phyloP scores from a whole-genome alignment of 2,797 vertebrate species.

The Sebastes reedi region DNA sequence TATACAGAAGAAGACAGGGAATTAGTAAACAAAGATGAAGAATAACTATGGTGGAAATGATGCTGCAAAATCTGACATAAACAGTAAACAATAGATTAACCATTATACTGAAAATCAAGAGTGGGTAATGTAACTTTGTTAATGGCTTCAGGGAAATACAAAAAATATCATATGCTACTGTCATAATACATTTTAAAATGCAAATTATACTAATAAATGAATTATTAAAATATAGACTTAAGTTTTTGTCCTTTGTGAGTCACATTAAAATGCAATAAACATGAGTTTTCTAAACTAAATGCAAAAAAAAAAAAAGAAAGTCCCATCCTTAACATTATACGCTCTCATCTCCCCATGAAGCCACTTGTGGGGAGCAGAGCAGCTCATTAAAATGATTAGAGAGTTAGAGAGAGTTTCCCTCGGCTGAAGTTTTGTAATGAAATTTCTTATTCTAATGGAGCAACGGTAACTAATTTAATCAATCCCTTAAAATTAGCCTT shows the following conservation, averaged over 20 bases:
- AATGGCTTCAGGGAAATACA: not conserved
- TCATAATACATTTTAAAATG: not conserved
- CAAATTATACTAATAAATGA: conserved; percentile 13
- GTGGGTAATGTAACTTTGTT: not conserved
- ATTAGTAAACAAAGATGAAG: too few relatives aligned
- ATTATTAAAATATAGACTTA: conserved; percentile 16
- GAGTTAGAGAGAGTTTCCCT: conserved; percentile 40
- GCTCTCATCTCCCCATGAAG: conserved; percentile 28
- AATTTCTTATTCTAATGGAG: conserved; percentile 74
- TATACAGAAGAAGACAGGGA: too few relatives aligned
- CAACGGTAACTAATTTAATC: conserved; percentile 47
- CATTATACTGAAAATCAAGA: too few relatives aligned
- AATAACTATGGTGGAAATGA: too few relatives aligned
- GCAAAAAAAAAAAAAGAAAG: not conserved
- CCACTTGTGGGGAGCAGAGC: conserved; percentile 34
- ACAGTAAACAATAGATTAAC: too few relatives aligned
- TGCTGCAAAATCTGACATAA: too few relatives aligned
- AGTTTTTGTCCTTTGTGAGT: conserved; percentile 16
- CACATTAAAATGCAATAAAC: conserved; percentile 25
- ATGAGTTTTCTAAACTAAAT: not conserved
- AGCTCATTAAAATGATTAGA: conserved; percentile 73
- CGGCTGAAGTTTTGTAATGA: conserved; percentile 43
- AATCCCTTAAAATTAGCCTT: conserved; percentile 44
- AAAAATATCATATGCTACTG: not conserved
- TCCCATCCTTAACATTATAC: conserved; percentile 9